Conservation (phyloP, 1,140 invertebrate species). For the Physella acuta region DNA sequence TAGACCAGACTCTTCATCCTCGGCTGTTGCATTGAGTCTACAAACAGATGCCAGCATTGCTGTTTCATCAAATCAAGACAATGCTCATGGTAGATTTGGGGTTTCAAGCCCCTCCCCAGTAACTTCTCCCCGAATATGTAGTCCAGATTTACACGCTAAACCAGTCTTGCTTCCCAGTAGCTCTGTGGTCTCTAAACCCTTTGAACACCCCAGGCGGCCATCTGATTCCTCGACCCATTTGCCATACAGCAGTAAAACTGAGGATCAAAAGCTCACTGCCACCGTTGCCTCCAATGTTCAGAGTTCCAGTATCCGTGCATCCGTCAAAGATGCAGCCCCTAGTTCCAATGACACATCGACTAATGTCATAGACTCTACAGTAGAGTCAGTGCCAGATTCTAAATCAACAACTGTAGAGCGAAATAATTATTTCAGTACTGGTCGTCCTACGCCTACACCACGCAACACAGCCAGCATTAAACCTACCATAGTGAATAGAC, state of each 20-base stretch:
- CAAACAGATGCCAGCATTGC: too few species aligned
- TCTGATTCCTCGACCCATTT: not conserved
- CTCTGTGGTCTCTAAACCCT: not conserved
- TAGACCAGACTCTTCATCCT: constrained; percentile 6
- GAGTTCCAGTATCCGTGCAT: too few species aligned
- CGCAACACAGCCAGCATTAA: constrained; percentile 28
- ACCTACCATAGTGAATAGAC: constrained; percentile 4
- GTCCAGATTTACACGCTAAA: not conserved
- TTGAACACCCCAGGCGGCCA: not conserved
- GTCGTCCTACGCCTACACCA: constrained; percentile 5
- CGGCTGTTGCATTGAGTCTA: too few species aligned
- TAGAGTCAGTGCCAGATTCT: too few species aligned
- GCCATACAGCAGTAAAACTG: too few species aligned
- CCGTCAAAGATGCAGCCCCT: too few species aligned
- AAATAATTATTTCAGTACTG: not conserved
- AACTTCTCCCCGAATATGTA: constrained; percentile 4
- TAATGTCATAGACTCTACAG: too few species aligned
- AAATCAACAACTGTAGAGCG: not conserved
- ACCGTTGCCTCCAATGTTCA: too few species aligned
- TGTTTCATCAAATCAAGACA: not conserved
- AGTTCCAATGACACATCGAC: too few species aligned
- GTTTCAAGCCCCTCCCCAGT: not conserved
- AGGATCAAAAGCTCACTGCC: too few species aligned
- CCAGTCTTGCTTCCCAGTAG: not conserved
- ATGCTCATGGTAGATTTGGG: not conserved